phyloP scores from a whole-genome alignment of 2,113 vertebrate species.

The Serinus canaria region DNA sequence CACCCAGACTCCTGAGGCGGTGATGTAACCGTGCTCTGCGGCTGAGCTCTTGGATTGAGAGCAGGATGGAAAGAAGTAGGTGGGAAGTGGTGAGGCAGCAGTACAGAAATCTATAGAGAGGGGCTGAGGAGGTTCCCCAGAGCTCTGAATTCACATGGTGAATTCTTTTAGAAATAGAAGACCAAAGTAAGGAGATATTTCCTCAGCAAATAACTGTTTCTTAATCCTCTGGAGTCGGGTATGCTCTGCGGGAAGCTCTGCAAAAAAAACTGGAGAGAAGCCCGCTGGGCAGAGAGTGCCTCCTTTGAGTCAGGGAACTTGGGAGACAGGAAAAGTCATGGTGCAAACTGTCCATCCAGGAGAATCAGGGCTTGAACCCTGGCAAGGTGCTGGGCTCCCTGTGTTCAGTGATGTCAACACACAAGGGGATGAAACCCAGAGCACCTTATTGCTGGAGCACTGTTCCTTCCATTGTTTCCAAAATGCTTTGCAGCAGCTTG shows the following conservation, averaged over 20 bases:
- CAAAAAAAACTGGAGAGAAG: not conserved
- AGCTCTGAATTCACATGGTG: not conserved
- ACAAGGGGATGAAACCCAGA: not conserved
- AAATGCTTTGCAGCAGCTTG: slow-evolving; percentile 19
- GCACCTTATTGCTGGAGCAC: not conserved
- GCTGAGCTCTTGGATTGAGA: not conserved
- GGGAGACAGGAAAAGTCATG: not conserved
- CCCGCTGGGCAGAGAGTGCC: not conserved
- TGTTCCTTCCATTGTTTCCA: slow-evolving; percentile 51
- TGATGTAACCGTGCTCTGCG: not conserved
- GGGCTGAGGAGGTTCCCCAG: not conserved
- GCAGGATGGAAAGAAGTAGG: slow-evolving; percentile 2
- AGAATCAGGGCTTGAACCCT: not conserved
- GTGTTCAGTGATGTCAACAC: not conserved
- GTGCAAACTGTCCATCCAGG: not conserved
- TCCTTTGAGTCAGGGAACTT: not conserved
- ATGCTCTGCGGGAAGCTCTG: not conserved
- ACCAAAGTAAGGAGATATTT: not conserved
- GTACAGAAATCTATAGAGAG: not conserved
- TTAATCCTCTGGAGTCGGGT: not conserved
- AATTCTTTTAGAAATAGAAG: not conserved
- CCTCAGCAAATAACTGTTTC: not conserved
- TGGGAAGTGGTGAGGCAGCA: not conserved
- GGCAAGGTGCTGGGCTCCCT: not conserved
- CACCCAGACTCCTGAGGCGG: not conserved